Evolutionary conservation across 2,113 vertebrate species (phyloP).

Genomic region (Rhombomys opimus): DNA sequence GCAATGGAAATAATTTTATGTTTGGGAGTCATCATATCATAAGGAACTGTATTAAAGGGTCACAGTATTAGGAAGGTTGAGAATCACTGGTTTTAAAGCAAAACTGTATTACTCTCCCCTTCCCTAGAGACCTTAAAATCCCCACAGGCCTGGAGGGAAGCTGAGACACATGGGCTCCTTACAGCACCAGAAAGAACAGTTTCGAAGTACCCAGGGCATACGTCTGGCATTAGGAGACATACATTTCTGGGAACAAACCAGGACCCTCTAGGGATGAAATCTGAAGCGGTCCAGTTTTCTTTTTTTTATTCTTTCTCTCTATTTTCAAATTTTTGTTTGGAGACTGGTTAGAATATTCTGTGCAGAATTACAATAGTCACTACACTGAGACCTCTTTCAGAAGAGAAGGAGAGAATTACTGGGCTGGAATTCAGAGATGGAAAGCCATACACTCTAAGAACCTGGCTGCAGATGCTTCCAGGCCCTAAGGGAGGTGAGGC

Average conservation of each 20-base stretch:
- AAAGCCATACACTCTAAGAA: background rate
- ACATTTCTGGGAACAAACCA: background rate
- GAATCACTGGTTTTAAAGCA: background rate
- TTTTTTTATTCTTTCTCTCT: background rate
- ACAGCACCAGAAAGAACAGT: background rate
- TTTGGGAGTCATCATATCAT: too few species aligned
- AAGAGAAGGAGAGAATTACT: background rate
- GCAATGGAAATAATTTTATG: background rate
- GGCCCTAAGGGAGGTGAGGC: background rate
- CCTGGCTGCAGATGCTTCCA: background rate
- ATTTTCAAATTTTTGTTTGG: slow-evolving; percentile 1
- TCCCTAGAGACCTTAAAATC: background rate
- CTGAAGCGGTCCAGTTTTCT: background rate
- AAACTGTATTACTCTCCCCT: background rate
- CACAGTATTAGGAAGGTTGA: background rate
- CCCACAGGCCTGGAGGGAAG: background rate
- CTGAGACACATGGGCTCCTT: background rate
- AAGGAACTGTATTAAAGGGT: background rate
- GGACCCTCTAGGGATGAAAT: background rate
- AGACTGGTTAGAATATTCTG: background rate
- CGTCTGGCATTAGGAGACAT: background rate
- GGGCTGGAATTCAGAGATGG: background rate
- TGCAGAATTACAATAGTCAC: background rate
- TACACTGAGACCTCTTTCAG: background rate
- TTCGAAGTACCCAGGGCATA: background rate